Conservation (phyloP, 2,888 invertebrate genomes). For the Andrena minutula region DNA sequence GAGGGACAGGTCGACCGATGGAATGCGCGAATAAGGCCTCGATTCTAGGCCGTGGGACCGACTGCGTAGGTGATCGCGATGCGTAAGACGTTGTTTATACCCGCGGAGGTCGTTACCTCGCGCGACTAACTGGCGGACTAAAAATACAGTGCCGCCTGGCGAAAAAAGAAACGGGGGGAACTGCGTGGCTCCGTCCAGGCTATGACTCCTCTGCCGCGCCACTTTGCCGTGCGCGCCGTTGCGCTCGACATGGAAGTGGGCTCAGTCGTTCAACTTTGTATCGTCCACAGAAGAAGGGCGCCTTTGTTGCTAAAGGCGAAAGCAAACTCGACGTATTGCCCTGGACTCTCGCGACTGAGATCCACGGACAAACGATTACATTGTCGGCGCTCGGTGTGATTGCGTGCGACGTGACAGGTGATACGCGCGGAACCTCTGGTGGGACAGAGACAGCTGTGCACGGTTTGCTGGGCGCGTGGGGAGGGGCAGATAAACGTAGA, state of each 20-base stretch:
- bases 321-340: background rate
- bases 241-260: too few relatives aligned
- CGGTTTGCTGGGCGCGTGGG: background rate
- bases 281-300: background rate
- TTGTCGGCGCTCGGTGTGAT: constrained; percentile 2
- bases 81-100: constrained; percentile 28
- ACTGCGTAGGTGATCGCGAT: constrained; percentile 10
- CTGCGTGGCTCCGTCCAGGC: too few relatives aligned
- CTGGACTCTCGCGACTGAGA: background rate
- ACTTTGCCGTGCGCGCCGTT: too few relatives aligned
- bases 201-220: too few relatives aligned
- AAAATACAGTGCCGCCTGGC: constrained; percentile 4
- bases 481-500: constrained; percentile 35
- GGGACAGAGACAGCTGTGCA: background rate
- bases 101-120: constrained; percentile 19
- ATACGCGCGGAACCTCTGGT: constrained; percentile 11
- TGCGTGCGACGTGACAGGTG: constrained; percentile 29
- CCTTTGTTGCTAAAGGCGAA: background rate
- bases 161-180: background rate
- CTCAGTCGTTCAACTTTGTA: too few relatives aligned
- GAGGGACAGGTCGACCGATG: background rate
- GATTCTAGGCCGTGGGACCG: constrained; percentile 11
- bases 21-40: constrained; percentile 15
- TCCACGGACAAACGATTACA: constrained; percentile 2
- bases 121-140: background rate